phyloP scores from a whole-genome alignment of 2,113 vertebrate species.

The Lepus timidus region DNA sequence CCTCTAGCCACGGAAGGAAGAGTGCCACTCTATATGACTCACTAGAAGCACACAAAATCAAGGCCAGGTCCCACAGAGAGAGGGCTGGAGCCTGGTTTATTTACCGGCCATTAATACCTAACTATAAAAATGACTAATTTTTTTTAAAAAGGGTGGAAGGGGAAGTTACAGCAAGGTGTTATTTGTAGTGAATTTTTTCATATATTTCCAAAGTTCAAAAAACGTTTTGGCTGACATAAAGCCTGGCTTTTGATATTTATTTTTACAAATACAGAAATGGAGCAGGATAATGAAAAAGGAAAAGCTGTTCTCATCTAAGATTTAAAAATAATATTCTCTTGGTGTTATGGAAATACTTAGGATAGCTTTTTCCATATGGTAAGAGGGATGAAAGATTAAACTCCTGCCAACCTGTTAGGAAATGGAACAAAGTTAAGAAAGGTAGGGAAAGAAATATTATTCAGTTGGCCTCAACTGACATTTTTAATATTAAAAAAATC shows the following conservation, averaged over 20 bases:
- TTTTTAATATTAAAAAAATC: constrained; percentile 7
- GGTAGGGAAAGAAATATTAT: background rate
- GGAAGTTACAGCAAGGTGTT: background rate
- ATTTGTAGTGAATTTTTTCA: constrained; percentile 53
- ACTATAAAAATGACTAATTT: background rate
- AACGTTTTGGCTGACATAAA: constrained; percentile 42
- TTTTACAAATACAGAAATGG: constrained; percentile 68
- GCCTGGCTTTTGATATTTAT: constrained; percentile 60
- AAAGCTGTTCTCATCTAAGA: constrained; percentile 68
- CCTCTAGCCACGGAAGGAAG: background rate
- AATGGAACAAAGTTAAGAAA: constrained; percentile 35
- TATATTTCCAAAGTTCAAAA: constrained; percentile 60
- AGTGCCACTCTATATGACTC: background rate
- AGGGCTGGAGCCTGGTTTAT: background rate
- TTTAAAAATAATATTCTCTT: constrained; percentile 73
- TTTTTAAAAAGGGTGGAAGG: too few species aligned
- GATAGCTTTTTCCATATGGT: constrained; percentile 66
- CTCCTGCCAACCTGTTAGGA: constrained; percentile 39
- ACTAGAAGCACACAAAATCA: background rate
- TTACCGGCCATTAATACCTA: background rate
- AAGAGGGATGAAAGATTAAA: constrained; percentile 39
- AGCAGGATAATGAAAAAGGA: constrained; percentile 57
- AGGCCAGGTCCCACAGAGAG: background rate
- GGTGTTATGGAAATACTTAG: constrained; percentile 66
- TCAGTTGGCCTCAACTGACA: background rate